phyloP scores from a whole-genome alignment of 2,113 vertebrate species.

The Pterocles orientalis region DNA sequence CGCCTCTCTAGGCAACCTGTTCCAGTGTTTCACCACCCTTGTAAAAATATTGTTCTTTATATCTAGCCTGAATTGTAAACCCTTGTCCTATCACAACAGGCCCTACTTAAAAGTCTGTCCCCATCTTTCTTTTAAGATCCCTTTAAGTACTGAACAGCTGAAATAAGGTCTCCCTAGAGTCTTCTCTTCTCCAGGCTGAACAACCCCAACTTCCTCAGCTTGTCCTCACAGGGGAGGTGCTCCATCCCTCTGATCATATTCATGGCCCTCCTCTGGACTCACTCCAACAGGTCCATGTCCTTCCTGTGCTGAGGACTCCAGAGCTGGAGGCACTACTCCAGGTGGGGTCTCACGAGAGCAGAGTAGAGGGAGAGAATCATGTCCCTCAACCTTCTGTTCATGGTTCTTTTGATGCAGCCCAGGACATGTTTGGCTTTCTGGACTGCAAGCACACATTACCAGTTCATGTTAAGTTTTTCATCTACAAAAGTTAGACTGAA shows the following conservation, averaged over 20 bases:
- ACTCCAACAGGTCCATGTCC: not conserved
- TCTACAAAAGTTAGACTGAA: not conserved
- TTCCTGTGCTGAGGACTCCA: not conserved
- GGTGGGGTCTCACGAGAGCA: accelerated
- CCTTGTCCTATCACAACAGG: not conserved
- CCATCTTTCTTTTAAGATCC: not conserved
- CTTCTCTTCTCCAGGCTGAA: not conserved
- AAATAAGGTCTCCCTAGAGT: accelerated
- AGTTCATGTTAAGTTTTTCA: not conserved
- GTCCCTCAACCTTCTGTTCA: not conserved
- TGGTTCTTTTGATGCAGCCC: not conserved
- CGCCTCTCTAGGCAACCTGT: not conserved
- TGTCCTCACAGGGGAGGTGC: not conserved
- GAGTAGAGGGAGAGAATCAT: not conserved
- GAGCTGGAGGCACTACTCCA: not conserved
- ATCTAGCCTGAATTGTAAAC: not conserved
- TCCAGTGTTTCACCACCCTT: too few relatives aligned
- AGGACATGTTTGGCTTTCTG: not conserved
- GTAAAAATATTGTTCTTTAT: not conserved
- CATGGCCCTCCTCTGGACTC: too few relatives aligned
- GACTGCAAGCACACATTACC: accelerated
- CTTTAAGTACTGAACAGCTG: not conserved
- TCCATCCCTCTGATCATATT: not conserved
- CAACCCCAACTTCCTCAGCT: not conserved
- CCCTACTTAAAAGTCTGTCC: not conserved